A percentile compares a stretch with the other conserved stretches of the same genome.
phyloP scores from a whole-genome alignment of 2,888 invertebrate species.

The Noctua fimbriata region DNA sequence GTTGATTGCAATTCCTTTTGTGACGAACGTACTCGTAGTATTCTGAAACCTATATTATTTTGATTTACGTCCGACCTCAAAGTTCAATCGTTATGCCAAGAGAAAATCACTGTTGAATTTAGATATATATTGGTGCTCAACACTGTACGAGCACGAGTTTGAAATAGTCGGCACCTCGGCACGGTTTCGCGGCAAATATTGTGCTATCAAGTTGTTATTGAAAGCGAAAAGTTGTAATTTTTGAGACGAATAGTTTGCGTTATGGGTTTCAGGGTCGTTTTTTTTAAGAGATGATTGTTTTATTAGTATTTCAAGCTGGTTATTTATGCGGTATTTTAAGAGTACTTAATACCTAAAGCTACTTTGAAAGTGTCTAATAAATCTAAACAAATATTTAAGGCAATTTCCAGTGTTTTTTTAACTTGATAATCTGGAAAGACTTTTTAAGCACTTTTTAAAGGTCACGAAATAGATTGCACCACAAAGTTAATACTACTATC shows the following conservation, averaged over 20 bases:
- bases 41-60: no score
- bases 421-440: background rate
- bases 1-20: no score
- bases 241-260: background rate
- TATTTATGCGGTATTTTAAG: background rate
- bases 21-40: no score
- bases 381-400: background rate
- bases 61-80: no score
- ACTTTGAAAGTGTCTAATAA: background rate
- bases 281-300: background rate
- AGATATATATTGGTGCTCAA: background rate
- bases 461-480: background rate
- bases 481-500: background rate
- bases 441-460: background rate
- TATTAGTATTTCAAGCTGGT: background rate
- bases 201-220: slow-evolving; percentile 26
- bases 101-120: background rate
- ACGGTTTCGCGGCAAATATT: slow-evolving; percentile 40
- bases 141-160: background rate
- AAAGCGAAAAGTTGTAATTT: slow-evolving; percentile 29
- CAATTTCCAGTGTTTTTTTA: background rate
- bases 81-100: background rate
- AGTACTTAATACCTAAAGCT: background rate
- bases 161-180: slow-evolving; percentile 31
- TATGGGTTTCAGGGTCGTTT: background rate